Percentiles rank a stretch among this genome's conserved stretches.
Evolutionary conservation across 2,888 invertebrate genomes (phyloP).

Genomic region (Alentia gelatinosa): DNA sequence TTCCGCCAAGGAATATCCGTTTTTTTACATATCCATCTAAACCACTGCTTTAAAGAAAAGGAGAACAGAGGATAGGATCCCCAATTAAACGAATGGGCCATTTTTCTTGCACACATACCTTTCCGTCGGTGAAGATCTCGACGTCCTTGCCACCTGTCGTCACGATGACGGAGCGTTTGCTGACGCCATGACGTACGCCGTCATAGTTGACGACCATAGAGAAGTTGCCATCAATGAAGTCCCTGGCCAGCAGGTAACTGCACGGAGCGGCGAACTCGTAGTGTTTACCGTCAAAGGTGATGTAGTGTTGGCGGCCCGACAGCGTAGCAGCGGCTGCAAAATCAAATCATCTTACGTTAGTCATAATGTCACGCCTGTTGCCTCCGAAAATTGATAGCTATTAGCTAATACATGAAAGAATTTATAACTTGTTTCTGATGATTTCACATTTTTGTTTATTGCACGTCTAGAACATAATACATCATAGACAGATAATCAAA

Average conservation of each 20-base stretch:
- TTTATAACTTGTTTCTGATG: too few species aligned
- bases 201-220: conserved; percentile 88
- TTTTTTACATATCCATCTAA: too few species aligned
- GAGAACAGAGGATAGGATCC: too few species aligned
- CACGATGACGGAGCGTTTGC: conserved; percentile 69
- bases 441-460: too few species aligned
- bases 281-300: conserved; percentile 92
- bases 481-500: too few species aligned
- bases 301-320: conserved; percentile 90
- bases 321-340: conserved; percentile 86
- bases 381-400: too few species aligned
- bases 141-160: conserved; percentile 62
- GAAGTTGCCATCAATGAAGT: conserved; percentile 90
- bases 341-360: not conserved
- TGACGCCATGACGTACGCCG: conserved; percentile 63
- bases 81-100: too few species aligned
- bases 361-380: not conserved
- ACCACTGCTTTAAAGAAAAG: too few species aligned
- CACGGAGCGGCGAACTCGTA: conserved; percentile 88
- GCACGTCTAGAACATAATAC: too few species aligned
- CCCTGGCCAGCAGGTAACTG: conserved; percentile 90
- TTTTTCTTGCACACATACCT: too few species aligned
- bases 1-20: too few species aligned
- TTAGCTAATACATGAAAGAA: too few species aligned
- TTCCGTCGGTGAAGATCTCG: conserved; percentile 54